Percentiles rank a stretch among this genome's conserved stretches.
phyloP scores from a whole-genome alignment of 2,113 vertebrate genomes.

The Melanotaenia duboulayi region DNA sequence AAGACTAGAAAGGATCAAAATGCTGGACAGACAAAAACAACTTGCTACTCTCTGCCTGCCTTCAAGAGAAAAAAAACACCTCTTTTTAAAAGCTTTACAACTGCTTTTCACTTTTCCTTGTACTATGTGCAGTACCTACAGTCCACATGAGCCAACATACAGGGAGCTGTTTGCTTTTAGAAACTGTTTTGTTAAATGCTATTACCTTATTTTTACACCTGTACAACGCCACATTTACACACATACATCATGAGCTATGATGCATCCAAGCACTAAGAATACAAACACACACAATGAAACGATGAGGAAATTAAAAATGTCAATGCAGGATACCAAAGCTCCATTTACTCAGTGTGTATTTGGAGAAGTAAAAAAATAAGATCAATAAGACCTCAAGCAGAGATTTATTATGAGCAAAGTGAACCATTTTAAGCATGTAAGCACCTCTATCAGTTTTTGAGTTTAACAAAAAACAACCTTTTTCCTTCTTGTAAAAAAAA shows the following conservation, averaged over 20 bases:
- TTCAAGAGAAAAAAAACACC: neutral
- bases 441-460: neutral
- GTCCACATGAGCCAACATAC: conserved; percentile 29
- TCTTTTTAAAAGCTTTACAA: conserved; percentile 3
- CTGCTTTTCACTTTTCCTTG: conserved; percentile 29
- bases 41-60: neutral
- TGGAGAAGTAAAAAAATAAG: neutral
- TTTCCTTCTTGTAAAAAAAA: neutral
- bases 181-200: conserved; percentile 43
- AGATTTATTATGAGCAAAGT: neutral
- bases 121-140: conserved; percentile 16
- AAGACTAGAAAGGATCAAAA: conserved; percentile 67
- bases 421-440: neutral
- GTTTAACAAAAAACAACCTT: neutral
- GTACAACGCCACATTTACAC: conserved; percentile 27
- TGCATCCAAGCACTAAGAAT: conserved; percentile 24
- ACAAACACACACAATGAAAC: conserved; percentile 34
- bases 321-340: conserved; percentile 35
- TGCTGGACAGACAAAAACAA: conserved; percentile 59
- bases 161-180: conserved; percentile 25
- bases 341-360: conserved; percentile 47
- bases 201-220: conserved; percentile 38
- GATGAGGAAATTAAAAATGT: conserved; percentile 61
- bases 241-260: conserved; percentile 48
- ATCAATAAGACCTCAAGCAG: neutral